Percentiles rank a stretch among this genome's conserved stretches.
Conservation (phyloP, 1,140 invertebrate species). For the Hestina assimilis region DNA sequence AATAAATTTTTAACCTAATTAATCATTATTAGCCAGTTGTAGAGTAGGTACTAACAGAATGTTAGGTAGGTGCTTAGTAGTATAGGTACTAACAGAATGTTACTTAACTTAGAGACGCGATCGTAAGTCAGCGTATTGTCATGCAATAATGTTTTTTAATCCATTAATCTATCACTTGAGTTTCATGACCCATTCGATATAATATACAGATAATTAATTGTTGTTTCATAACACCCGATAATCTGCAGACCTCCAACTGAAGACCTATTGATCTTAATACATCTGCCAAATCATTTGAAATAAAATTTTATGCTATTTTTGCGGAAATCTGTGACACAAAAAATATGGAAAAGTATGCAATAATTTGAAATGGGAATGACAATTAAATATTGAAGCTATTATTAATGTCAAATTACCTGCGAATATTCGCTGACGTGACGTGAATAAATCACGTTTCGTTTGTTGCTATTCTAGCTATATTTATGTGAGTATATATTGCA, state of each 20-base stretch:
- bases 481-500: too few species aligned
- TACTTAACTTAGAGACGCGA: too few species aligned
- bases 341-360: not conserved
- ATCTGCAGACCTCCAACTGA: not conserved
- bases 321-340: not conserved
- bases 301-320: conserved; percentile 1
- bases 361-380: not conserved
- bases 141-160: not conserved
- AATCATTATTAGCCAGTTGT: too few species aligned
- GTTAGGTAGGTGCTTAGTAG: too few species aligned
- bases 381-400: not conserved
- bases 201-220: not conserved
- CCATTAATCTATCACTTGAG: not conserved
- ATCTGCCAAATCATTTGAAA: not conserved
- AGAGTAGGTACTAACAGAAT: too few species aligned
- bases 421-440: not conserved
- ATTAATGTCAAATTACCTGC: not conserved
- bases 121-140: not conserved
- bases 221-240: not conserved
- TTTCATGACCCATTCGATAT: not conserved
- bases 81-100: too few species aligned
- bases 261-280: not conserved
- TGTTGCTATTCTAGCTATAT: not conserved
- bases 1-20: too few species aligned
- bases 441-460: conserved; percentile 9